Conservation (phyloP, 1,140 invertebrate species). For the Penaeus vannamei region DNA sequence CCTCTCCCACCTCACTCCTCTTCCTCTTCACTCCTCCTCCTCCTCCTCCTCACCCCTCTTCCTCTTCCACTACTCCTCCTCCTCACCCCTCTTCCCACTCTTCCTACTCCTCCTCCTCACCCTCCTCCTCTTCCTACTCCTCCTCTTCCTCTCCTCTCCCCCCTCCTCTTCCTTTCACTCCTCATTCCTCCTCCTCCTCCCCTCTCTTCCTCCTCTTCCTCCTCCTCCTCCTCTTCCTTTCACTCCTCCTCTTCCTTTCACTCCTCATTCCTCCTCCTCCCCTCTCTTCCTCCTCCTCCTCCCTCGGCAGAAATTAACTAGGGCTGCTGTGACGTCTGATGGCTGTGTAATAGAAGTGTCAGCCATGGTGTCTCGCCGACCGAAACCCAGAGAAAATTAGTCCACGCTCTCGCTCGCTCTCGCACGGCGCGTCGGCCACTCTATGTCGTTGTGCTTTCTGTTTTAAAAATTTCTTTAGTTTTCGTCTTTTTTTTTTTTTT, state of each 20-base stretch:
- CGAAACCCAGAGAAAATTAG: conserved; percentile 63
- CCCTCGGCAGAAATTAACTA: conserved; percentile 61
- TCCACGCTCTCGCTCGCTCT: conserved; percentile 31
- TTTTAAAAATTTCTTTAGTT: no score
- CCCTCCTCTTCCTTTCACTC: neutral
- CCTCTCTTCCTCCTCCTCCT: neutral
- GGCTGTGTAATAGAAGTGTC: conserved; percentile 64
- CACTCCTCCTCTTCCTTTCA: neutral
- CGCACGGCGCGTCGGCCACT: neutral
- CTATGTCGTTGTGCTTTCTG: conserved; percentile 5
- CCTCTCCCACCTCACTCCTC: no score
- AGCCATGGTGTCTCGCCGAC: conserved; percentile 54
- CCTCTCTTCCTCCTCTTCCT: no score
- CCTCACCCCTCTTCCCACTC: neutral
- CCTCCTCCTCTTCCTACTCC: neutral
- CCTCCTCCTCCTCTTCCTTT: neutral
- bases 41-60: neutral
- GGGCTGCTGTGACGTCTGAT: conserved; percentile 59
- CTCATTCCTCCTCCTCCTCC: neutral
- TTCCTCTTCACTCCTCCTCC: neutral
- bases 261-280: neutral
- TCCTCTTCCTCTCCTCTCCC: neutral
- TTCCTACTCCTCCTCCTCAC: neutral
- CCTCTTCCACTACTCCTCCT: neutral
- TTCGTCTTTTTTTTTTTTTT: no score